Conservation (phyloP, 2,888 invertebrate genomes). For the Trissonchulus sp. region DNA sequence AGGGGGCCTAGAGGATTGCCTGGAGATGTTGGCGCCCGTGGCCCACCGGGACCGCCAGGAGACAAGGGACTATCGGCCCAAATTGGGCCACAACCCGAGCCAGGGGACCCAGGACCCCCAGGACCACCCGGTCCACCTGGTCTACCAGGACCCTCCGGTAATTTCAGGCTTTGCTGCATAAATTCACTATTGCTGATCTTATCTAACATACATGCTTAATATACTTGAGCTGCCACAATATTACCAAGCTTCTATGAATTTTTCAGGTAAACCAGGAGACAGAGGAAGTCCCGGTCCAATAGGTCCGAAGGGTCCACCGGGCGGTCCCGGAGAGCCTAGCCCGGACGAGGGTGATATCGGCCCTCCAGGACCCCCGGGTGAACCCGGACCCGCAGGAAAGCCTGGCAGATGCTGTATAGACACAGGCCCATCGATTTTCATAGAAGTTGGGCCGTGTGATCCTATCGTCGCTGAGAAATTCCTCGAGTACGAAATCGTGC, state of each 20-base stretch:
- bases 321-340: conserved; percentile 44
- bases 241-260: too few species aligned
- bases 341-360: conserved; percentile 38
- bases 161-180: too few species aligned
- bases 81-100: neutral
- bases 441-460: neutral
- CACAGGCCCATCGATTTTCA: neutral
- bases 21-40: conserved; percentile 60
- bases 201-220: too few species aligned
- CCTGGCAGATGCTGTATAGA: conserved; percentile 35
- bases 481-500: neutral
- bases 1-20: conserved; percentile 61
- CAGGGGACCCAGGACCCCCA: neutral
- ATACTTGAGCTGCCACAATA: too few species aligned
- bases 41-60: conserved; percentile 72
- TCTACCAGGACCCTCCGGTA: conserved; percentile 56
- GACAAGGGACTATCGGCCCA: neutral
- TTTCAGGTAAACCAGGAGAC: conserved; percentile 35
- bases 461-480: neutral
- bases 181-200: neutral
- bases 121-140: conserved; percentile 55
- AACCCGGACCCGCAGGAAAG: conserved; percentile 9
- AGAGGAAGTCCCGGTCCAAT: conserved; percentile 47
- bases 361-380: conserved; percentile 43
- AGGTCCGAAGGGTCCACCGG: conserved; percentile 42